Base-by-base conservation (phyloP, 2,797 vertebrate genomes). In the Pseudotriccus pelzelni region DNA sequence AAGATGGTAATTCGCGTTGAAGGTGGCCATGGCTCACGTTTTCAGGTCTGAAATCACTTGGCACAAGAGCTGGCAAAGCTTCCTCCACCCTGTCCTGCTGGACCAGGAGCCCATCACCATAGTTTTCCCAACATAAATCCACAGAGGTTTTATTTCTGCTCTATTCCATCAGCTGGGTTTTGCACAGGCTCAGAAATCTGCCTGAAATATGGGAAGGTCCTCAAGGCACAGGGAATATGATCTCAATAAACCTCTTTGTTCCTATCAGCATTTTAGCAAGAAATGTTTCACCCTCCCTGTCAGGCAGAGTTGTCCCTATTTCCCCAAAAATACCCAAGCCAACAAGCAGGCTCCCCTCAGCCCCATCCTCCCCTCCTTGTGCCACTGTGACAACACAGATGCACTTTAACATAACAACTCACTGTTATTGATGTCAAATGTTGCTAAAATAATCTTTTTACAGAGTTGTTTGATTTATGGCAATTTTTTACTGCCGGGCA, bases 21-120 rank as follows among this genome's bases (percentile, higher is more conserved):
- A 41, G 27, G 0, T 14, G 28, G 4, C 6, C 2, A 0, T 4
- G 20, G 58, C 14, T 84, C 55, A 6, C 0, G 0, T 62, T 20
- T 15, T 69, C 32, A 30, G 47, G 25, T 50, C 28, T 62, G 85
- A 25, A 81, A 14, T 20, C 16, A 7, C 9, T 17, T 2, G 4
- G 44, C 46, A 17, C 25, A 12, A 10, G 78, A 52, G n/a, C 15
- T 10, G 2, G 21, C 28, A 43, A 23, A 84, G 27, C 32, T 34
- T 25, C 46, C 63, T 27, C n/a, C 2, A 1, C 3, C 16, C 75
- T 3, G 0, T 44, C 6, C 52, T 5, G 0, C 11, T n/a, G 17
- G 2, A 16, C n/a, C 24, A 5, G 14, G 24, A 58, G 2, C 43
- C 58, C 53, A 0, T 4, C 19, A 12, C 41, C 21, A 1, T 24